phyloP scores from a whole-genome alignment of 53 echinoderm and acorn worm species.

The Stichopus horrens region DNA sequence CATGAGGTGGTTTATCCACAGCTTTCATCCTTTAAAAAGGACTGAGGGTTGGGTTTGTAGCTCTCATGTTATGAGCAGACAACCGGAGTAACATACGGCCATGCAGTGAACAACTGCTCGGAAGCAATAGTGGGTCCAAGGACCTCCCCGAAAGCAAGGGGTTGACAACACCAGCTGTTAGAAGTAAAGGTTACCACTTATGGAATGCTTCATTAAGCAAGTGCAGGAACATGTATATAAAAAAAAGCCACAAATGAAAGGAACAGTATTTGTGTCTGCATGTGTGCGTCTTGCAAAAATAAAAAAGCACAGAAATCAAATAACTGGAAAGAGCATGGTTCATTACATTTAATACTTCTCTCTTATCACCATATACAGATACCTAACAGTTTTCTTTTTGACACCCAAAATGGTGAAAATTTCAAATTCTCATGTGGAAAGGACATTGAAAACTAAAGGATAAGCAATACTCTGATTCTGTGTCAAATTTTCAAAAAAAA shows the following conservation, averaged over 20 bases:
- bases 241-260: not conserved
- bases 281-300: not conserved
- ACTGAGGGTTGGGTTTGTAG: not conserved
- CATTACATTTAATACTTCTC: not conserved
- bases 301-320: no score
- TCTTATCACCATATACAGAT: not conserved
- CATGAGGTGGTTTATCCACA: not conserved
- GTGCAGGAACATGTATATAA: not conserved
- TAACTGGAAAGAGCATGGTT: not conserved
- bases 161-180: no score
- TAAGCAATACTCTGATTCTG: no score
- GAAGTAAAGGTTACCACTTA: no score
- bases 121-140: not conserved
- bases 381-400: not conserved
- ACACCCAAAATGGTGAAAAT: not conserved
- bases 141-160: no score
- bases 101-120: not conserved
- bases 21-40: not conserved
- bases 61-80: not conserved
- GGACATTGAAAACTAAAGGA: no score
- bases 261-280: not conserved
- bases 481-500: no score
- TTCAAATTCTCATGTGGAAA: no score
- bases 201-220: not conserved
- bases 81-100: not conserved